These are phyloP conservation scores for Atherinosoma microstoma DNA, from an alignment of 2,797 vertebrate species.

Conservation along the genomic window DNA sequence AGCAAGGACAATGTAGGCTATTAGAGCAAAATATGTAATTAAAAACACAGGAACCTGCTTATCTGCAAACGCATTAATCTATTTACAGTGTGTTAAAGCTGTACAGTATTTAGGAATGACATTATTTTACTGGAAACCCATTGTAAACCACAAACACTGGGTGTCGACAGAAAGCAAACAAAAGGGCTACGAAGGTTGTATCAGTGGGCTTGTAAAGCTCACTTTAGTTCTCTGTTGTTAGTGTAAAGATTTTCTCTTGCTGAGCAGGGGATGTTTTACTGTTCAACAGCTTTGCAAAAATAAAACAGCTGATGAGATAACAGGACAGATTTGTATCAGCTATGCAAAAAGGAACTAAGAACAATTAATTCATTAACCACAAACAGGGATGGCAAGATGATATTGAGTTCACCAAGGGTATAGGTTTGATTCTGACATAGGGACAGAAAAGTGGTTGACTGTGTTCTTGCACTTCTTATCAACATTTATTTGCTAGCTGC, in stretches of 20 bases:
- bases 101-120: conserved; percentile 3
- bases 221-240: conserved; percentile 30
- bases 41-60: conserved; percentile 26
- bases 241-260: conserved; percentile 29
- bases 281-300: not conserved
- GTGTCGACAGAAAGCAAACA: conserved; percentile 46
- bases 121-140: conserved; percentile 18
- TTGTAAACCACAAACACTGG: conserved; percentile 34
- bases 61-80: conserved; percentile 32
- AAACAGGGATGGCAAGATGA: conserved; percentile 36
- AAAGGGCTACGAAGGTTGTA: conserved; percentile 28
- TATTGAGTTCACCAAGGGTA: no score
- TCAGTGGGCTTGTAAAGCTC: conserved; percentile 34
- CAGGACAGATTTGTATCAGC: no score
- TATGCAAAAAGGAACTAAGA: conserved; percentile 40
- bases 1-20: conserved; percentile 22
- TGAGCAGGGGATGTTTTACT: conserved; percentile 37
- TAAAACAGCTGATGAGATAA: no score
- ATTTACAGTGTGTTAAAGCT: conserved; percentile 9
- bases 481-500: no score
- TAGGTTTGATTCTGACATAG: no score
- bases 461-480: no score
- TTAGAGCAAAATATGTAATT: conserved; percentile 37
- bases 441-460: no score
- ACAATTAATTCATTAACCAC: conserved; percentile 46